Evolutionary conservation across 2,113 vertebrate genomes (phyloP).

Genomic region (Theropithecus gelada): DNA sequence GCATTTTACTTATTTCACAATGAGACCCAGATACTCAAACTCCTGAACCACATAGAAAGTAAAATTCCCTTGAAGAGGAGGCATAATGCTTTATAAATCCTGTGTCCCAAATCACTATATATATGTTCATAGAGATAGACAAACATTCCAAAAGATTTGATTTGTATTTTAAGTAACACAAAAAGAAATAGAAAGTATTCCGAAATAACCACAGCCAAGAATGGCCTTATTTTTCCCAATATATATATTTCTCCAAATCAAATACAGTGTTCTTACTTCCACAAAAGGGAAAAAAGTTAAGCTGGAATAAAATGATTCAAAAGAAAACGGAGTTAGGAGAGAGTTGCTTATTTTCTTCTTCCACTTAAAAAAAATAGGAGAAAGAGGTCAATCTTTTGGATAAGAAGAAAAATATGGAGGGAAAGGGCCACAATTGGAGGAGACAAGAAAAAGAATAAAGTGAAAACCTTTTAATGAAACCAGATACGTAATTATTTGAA

Average conservation of each 20-base stretch:
- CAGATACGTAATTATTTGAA: neutral
- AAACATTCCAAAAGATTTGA: constrained; percentile 5
- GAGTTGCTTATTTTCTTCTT: neutral
- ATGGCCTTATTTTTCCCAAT: neutral
- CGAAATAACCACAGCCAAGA: neutral
- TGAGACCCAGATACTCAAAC: neutral
- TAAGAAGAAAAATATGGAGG: neutral
- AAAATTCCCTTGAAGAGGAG: neutral
- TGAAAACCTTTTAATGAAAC: neutral
- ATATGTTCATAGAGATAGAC: neutral
- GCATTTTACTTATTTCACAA: neutral
- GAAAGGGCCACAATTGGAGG: neutral
- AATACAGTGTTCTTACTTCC: constrained; percentile 12
- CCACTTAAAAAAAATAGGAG: neutral
- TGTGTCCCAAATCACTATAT: neutral
- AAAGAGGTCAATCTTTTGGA: neutral
- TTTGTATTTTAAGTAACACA: neutral
- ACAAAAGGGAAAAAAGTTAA: neutral
- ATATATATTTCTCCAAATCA: neutral
- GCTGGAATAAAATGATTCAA: neutral
- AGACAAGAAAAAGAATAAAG: neutral
- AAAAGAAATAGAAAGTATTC: neutral
- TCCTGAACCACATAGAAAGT: neutral
- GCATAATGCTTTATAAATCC: neutral
- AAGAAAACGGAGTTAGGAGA: neutral